Conservation (phyloP, 2,113 vertebrate species). For the Cyanoderma ruficeps region DNA sequence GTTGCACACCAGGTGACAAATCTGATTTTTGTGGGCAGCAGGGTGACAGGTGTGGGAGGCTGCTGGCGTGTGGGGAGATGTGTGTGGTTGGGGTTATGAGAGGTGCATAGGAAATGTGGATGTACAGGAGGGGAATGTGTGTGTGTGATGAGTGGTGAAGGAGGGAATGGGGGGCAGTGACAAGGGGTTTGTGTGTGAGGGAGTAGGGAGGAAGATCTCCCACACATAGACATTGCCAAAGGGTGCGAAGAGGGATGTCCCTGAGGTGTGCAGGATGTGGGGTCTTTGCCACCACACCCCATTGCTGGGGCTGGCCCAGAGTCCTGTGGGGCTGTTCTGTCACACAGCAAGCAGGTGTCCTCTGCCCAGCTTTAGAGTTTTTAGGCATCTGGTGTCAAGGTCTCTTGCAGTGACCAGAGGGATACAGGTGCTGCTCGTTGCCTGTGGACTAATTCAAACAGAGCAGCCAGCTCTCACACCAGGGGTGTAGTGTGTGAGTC, state of each 20-base stretch:
- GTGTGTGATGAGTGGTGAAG: neutral
- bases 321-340: neutral
- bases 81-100: neutral
- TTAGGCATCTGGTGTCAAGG: neutral
- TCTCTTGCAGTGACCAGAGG: neutral
- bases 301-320: neutral
- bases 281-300: rapidly evolving
- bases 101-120: neutral
- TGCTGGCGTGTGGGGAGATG: neutral
- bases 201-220: neutral
- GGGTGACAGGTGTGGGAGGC: neutral
- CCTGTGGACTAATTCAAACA: rapidly evolving
- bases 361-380: neutral
- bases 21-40: neutral
- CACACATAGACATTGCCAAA: rapidly evolving
- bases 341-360: rapidly evolving
- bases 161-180: neutral
- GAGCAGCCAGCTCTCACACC: neutral
- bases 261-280: neutral
- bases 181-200: too few relatives aligned
- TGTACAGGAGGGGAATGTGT: too few relatives aligned
- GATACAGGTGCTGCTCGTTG: rapidly evolving
- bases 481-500: rapidly evolving
- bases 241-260: neutral
- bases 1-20: neutral